Evolutionary conservation across 2,888 invertebrate genomes (phyloP), one percentile per base, ranked within the genome.

Genomic region (Rhodophaea formosa): DNA sequence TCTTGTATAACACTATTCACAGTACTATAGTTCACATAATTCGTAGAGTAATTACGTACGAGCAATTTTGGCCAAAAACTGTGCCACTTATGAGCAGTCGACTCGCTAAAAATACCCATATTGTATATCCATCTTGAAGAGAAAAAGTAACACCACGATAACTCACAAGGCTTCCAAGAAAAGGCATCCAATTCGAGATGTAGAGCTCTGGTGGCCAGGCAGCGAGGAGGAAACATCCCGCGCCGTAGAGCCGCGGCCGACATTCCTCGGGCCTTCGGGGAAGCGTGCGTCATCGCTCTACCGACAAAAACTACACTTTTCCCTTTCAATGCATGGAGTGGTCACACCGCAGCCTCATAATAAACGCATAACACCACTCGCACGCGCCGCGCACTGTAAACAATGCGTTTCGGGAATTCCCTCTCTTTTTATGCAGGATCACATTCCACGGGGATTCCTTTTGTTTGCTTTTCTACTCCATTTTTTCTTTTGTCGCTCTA

Each of bases 371-470:
- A 71, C 75, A 72, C 78, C 76, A 73, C 74, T 71, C 79, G 70
- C 78, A 75, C 78, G 74, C 73, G 74, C 67, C 67, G 72, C 69
- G 71, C 70, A 74, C 77, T 78, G 90, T 91, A 90, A 90, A 91
- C 90, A 90, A 88, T 84, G 77, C 83, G 80, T 88, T 90, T 90
- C 75, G 90, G 90, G 89, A 88, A 85, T 84, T 84, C 90, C 90
- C 89, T 80, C 77, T 68, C 80, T 88, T 89, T 88, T 87, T 87
- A 82, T 84, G 76, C 82, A 77, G 80, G 79, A 80, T 79, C 83
- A 76, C 89, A 90, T 90, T 90, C 89, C 85, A 87, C 71, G 86
- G 90, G 90, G 88, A 91, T 88, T 84, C 90, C 90, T 90, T 90
- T 90, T 91, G 89, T 91, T 90, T 90, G 86, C 79, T 74, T 76